Evolutionary conservation across 2,797 vertebrate species (phyloP), one percentile per base, ranked within the genome.

Genomic region (Hipposideros larvatus): DNA sequence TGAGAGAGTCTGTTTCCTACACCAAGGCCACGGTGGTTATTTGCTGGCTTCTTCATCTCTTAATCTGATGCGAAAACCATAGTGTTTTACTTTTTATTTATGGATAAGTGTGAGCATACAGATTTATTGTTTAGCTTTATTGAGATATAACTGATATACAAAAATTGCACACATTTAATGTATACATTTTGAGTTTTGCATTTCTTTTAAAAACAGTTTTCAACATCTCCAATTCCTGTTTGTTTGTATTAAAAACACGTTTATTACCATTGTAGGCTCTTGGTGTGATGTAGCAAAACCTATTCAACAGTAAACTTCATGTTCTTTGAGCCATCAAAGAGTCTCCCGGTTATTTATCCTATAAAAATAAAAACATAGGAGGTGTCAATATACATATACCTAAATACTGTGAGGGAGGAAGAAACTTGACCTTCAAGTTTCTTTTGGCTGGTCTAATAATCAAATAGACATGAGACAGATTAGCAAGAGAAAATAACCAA

Each of bases 51-150:
- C 63, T 46, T 71, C n/a, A 70, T 71, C 24, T 53, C 48, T 28
- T n/a, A 68, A 68, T 37, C 70, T 85, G 71, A 85, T 41, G 31
- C 85, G 61, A 66, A 43, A 61, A 34, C 28, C 34, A 63, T 10
- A 48, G 43, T 63, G 70, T 79, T 92, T 70, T 74, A 75, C 46
- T 77, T 92, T 57, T 28, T 77, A 55, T 84, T 85, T 77, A 87
- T 71, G 15, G 65, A 63, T 87, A 79, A 77, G 65, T n/a, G 43
- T 9, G 1, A 41, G 21, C n/a, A 78, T 41, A 65, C 7, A 53
- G 43, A 65, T 71, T 16, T 57, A 24, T 53, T 14, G 26, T 88
- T 77, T 53, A 77, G 18, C 46, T 53, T 77, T 77, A 77, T 15
- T 53, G 59, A 77, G 34, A 34, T 65, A 65, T 65, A 65, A 48